Conservation (phyloP, 2,888 invertebrate species). For the Leptarthrus brevirostris region DNA sequence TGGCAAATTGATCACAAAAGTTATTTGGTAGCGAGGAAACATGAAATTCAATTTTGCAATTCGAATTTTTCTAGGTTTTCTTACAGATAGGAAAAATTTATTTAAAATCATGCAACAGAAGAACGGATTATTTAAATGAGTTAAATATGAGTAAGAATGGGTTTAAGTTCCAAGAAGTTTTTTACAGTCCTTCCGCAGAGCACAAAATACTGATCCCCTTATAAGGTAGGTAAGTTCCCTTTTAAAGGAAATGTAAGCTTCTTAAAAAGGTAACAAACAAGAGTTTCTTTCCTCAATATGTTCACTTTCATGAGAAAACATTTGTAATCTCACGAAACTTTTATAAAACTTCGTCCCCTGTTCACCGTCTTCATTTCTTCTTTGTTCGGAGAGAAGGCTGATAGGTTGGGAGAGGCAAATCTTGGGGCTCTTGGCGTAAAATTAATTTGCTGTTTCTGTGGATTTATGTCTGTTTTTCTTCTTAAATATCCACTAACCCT, state of each 20-base stretch:
- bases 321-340: constrained; percentile 14
- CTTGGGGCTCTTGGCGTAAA: not conserved
- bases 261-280: not conserved
- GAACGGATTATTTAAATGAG: too few relatives aligned
- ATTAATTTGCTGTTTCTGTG: constrained; percentile 16
- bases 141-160: too few relatives aligned
- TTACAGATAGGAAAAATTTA: too few relatives aligned
- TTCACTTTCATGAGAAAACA: not conserved
- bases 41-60: too few relatives aligned
- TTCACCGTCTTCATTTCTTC: not conserved
- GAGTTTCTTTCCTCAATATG: constrained; percentile 13
- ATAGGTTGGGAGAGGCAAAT: not conserved
- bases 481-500: constrained; percentile 14
- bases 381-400: not conserved
- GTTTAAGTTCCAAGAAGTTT: too few relatives aligned
- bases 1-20: too few relatives aligned
- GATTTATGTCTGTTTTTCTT: constrained; percentile 9
- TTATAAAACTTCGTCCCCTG: not conserved
- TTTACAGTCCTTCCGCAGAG: too few relatives aligned
- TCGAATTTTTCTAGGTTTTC: too few relatives aligned
- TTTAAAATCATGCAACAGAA: too few relatives aligned
- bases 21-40: too few relatives aligned
- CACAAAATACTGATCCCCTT: too few relatives aligned
- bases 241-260: not conserved
- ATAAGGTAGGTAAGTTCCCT: not conserved